Evolutionary conservation across 2,888 invertebrate genomes (phyloP).

Genomic region (Uropetala carovei): DNA sequence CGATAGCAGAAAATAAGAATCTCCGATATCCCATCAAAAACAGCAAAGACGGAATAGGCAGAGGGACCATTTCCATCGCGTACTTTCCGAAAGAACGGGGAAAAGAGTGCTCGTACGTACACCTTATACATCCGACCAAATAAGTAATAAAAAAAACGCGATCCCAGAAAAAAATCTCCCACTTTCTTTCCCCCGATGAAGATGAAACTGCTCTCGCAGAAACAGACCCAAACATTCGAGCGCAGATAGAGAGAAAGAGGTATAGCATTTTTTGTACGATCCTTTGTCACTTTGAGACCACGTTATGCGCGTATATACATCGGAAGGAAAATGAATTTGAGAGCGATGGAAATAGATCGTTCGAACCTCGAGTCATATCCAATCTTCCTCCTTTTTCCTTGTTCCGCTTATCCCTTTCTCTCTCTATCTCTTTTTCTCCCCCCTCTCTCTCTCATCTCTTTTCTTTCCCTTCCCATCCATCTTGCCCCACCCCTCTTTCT

Average conservation of each 20-base stretch:
- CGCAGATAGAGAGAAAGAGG: neutral
- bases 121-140: neutral
- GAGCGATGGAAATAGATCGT: slow-evolving; percentile 25
- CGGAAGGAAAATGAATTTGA: slow-evolving; percentile 44
- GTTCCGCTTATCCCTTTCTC: neutral
- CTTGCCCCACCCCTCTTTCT: no score
- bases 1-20: neutral
- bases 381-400: slow-evolving; percentile 37
- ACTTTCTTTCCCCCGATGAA: slow-evolving; percentile 36
- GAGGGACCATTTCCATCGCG: neutral
- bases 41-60: neutral
- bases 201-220: slow-evolving; percentile 46
- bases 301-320: slow-evolving; percentile 38
- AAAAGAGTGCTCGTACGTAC: slow-evolving; percentile 8
- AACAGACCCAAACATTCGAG: neutral
- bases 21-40: neutral
- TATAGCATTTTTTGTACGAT: neutral
- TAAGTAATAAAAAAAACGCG: slow-evolving; percentile 19
- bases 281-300: slow-evolving; percentile 49
- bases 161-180: slow-evolving; percentile 2
- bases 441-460: neutral
- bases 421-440: neutral
- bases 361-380: slow-evolving; percentile 14
- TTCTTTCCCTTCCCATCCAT: no score
- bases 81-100: neutral